Evolutionary conservation across 2,797 vertebrate genomes (phyloP), one percentile per base, ranked within the genome.

Genomic region (Argyrosomus regius): DNA sequence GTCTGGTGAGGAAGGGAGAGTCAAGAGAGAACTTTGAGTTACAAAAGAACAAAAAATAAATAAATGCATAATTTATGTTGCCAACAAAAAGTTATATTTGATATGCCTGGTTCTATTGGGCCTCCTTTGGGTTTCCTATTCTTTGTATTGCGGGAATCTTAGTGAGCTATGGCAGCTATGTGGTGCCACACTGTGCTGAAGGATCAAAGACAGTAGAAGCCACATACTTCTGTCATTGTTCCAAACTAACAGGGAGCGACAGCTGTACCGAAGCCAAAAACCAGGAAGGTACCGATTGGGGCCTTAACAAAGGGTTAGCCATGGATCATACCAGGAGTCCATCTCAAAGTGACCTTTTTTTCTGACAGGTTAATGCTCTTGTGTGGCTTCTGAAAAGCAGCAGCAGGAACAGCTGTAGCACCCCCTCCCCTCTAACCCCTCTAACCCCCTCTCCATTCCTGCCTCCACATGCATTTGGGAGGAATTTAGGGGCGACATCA

Each of bases 1-100:
- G 85, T 99, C 98, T 99, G 95, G 41, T 83, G 79, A 63, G 87
- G 54, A 65, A 13, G 39, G 17, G 18, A 67, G 68, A 75, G 60
- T 1, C 7, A 56, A 43, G 58, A 77, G 57, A 83, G 12, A 24
- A 58, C 1, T 17, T 59, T 77, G 49, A 79, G 61, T 81, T 62
- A 75, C 12, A 45, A 49, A 58, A 31, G 9, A 35, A 10, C 14
- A 14, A 18, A 31, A 6, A 53, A 57, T 6, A 39, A 39, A 39
- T 39, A 39, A 39, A 61, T 22, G 28, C 13, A 11, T 46, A 6
- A 20, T 45, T 39, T 28, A 22, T 64, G 43, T 24, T 24, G 16
- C 8, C 6, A 4, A 31, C 9, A 3, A 50, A 43, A 49, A 7
- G 17, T 62, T 28, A 20, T 3, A 45, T 73, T 18, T 26, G 26